These are phyloP conservation scores for Andrena marginata DNA, from an alignment of 2,888 invertebrate species.

Conservation along the genomic window DNA sequence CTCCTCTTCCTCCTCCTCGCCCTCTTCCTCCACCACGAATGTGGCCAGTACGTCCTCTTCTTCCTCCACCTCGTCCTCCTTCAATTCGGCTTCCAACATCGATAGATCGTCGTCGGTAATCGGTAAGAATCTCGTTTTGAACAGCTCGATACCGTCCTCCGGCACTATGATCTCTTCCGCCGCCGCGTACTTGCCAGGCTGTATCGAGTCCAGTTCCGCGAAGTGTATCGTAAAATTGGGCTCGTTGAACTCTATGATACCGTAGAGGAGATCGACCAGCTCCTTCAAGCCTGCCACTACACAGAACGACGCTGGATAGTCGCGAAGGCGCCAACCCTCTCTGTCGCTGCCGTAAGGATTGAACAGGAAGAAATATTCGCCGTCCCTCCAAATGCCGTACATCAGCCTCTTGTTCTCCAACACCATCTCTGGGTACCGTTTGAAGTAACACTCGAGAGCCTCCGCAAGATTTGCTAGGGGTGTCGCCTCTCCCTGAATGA, in stretches of 20 bases:
- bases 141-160: slow-evolving; percentile 62
- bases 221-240: slow-evolving; percentile 76
- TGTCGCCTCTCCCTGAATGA: slow-evolving; percentile 75
- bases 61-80: slow-evolving; percentile 19
- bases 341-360: slow-evolving; percentile 81
- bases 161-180: slow-evolving; percentile 56
- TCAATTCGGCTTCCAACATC: slow-evolving; percentile 39
- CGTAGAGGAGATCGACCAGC: slow-evolving; percentile 75
- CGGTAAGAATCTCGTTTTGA: slow-evolving; percentile 77
- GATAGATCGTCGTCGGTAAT: slow-evolving; percentile 78
- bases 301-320: slow-evolving; percentile 73
- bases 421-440: slow-evolving; percentile 72
- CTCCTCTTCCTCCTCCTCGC: slow-evolving; percentile 59
- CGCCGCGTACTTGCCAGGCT: slow-evolving; percentile 69
- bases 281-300: slow-evolving; percentile 76
- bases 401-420: slow-evolving; percentile 79
- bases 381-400: slow-evolving; percentile 78
- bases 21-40: slow-evolving; percentile 56
- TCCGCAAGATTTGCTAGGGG: slow-evolving; percentile 81
- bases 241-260: slow-evolving; percentile 79
- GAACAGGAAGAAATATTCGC: slow-evolving; percentile 74
- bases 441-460: slow-evolving; percentile 79
- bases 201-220: slow-evolving; percentile 72
- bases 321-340: slow-evolving; percentile 77
- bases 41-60: slow-evolving; percentile 43